phyloP scores from a whole-genome alignment of 1,140 invertebrate genomes.

The Hermetia illucens region DNA sequence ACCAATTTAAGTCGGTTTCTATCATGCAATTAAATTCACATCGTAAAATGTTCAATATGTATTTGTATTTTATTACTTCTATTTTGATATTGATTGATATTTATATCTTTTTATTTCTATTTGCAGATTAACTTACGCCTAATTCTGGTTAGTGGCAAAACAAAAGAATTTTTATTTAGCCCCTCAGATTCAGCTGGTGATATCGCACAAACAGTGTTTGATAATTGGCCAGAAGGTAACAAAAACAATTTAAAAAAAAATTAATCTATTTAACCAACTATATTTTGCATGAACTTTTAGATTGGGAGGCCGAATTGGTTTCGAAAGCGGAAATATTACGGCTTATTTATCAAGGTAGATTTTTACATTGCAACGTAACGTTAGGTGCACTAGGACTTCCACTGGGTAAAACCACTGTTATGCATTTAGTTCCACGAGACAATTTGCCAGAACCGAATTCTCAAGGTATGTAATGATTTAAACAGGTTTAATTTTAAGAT shows the following conservation, averaged over 20 bases:
- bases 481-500: not conserved
- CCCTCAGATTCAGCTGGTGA: slow-evolving; percentile 93
- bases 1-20: no score
- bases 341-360: slow-evolving; percentile 97
- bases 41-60: not conserved
- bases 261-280: slow-evolving; percentile 2
- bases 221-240: slow-evolving; percentile 93
- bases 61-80: not conserved
- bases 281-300: slow-evolving; percentile 41
- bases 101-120: slow-evolving; percentile 5
- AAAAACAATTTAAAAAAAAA: slow-evolving; percentile 5
- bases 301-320: slow-evolving; percentile 91
- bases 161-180: slow-evolving; percentile 96
- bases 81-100: not conserved
- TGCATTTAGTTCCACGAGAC: slow-evolving; percentile 98
- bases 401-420: slow-evolving; percentile 93
- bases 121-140: slow-evolving; percentile 88
- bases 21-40: no score
- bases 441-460: slow-evolving; percentile 98
- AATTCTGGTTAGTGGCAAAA: slow-evolving; percentile 96
- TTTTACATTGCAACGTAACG: slow-evolving; percentile 98
- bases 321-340: slow-evolving; percentile 93
- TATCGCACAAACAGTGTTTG: slow-evolving; percentile 97
- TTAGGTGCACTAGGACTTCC: slow-evolving; percentile 91
- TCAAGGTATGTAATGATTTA: slow-evolving; percentile 57